A percentile compares a stretch with the other conserved stretches of the same genome.
These are phyloP conservation scores for Heliconius eleuchia DNA, from an alignment of 1,140 invertebrate genomes.

Conservation along the genomic window DNA sequence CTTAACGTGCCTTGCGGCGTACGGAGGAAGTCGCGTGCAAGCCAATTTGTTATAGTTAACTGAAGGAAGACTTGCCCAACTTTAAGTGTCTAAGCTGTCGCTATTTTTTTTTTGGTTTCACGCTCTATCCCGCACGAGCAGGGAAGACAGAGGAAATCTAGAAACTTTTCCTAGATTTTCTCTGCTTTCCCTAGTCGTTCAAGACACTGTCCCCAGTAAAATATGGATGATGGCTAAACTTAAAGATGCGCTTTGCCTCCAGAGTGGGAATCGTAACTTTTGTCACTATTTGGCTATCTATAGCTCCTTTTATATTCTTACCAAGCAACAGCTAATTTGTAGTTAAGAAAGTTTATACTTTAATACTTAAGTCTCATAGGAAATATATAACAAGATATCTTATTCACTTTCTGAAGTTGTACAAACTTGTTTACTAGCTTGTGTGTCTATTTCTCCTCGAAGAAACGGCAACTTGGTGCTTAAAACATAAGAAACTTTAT, in stretches of 20 bases:
- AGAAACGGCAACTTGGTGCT: conserved; percentile 24
- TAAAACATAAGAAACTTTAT: conserved; percentile 28
- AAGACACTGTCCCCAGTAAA: too few species aligned
- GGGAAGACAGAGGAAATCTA: too few species aligned
- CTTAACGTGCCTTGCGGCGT: conserved; percentile 7
- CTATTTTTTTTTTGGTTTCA: not conserved
- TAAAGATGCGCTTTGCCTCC: too few species aligned
- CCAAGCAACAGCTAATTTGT: conserved; percentile 9
- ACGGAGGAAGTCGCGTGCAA: not conserved
- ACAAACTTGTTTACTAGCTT: conserved; percentile 24
- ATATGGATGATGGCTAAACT: too few species aligned
- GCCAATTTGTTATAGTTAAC: not conserved
- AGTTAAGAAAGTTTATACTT: not conserved
- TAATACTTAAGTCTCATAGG: conserved; percentile 8
- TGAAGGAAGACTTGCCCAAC: not conserved
- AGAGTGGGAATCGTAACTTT: too few species aligned
- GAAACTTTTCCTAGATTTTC: too few species aligned
- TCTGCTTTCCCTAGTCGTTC: too few species aligned
- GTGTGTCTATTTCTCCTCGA: conserved; percentile 20
- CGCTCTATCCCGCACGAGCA: too few species aligned
- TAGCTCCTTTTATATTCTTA: not conserved
- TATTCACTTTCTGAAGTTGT: conserved; percentile 25
- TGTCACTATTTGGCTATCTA: not conserved
- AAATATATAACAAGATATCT: conserved; percentile 23
- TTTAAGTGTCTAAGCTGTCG: not conserved